Conservation (phyloP, 1,140 invertebrate genomes). For the Sitodiplosis mosellana region DNA sequence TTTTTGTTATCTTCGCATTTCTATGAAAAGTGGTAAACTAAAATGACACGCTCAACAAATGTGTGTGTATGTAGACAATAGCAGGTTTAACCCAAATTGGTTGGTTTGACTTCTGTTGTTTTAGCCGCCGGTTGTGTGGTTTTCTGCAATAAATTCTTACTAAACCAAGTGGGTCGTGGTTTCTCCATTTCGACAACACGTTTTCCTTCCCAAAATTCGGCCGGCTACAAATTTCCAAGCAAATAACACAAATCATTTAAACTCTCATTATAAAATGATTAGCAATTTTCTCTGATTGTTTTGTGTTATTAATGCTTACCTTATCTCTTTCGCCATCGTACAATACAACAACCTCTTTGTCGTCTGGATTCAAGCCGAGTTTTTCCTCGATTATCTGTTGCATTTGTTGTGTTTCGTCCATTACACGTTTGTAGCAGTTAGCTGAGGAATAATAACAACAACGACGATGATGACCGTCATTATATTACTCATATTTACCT, state of each 20-base stretch:
- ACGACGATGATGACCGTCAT: not conserved
- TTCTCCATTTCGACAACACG: slow-evolving; percentile 55
- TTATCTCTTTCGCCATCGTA: slow-evolving; percentile 59
- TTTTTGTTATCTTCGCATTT: too few species aligned
- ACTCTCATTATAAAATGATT: not conserved
- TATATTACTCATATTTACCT: slow-evolving; percentile 2
- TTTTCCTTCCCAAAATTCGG: slow-evolving; percentile 38
- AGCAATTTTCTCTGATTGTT: not conserved
- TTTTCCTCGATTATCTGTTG: slow-evolving; percentile 51
- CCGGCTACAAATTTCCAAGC: slow-evolving; percentile 10
- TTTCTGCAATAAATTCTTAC: slow-evolving; percentile 61
- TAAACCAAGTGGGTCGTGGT: slow-evolving; percentile 57
- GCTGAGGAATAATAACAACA: slow-evolving; percentile 27
- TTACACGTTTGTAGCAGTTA: slow-evolving; percentile 65
- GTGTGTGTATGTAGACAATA: too few species aligned
- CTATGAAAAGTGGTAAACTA: too few species aligned
- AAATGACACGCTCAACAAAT: too few species aligned
- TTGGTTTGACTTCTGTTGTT: slow-evolving; percentile 49
- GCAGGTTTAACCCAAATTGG: slow-evolving; percentile 38
- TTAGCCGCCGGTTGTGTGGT: slow-evolving; percentile 43
- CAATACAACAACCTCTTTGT: slow-evolving; percentile 65
- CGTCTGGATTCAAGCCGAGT: slow-evolving; percentile 48
- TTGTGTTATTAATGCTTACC: not conserved
- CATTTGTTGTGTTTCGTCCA: slow-evolving; percentile 57
- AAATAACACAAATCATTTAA: not conserved